phyloP scores from a whole-genome alignment of 2,888 invertebrate genomes.

The Leuctra nigra region DNA sequence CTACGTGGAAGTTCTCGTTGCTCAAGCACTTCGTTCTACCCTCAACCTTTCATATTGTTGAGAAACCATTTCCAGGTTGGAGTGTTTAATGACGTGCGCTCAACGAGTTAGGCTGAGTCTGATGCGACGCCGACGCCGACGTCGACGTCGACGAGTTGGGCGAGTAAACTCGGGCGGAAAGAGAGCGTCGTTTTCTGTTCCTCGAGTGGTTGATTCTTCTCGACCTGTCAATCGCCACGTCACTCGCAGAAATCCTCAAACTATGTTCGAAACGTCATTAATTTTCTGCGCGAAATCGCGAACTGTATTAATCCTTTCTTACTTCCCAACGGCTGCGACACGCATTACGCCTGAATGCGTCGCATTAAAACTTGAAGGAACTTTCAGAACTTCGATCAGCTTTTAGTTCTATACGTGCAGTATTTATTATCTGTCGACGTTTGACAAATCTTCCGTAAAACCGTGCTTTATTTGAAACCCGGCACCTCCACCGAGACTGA shows the following conservation, averaged over 20 bases:
- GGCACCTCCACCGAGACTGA: too few relatives aligned
- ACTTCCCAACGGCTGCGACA: too few relatives aligned
- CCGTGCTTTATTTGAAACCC: too few relatives aligned
- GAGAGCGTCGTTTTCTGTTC: background rate
- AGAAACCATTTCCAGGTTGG: constrained; percentile 2
- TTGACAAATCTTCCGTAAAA: too few relatives aligned
- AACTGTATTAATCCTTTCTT: background rate
- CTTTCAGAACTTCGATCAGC: too few relatives aligned
- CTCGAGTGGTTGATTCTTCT: background rate
- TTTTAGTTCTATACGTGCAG: too few relatives aligned
- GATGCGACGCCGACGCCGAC: background rate
- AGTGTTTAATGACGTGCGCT: constrained; percentile 15
- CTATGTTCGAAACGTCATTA: background rate
- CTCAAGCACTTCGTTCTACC: constrained; percentile 1
- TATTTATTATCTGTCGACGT: too few relatives aligned
- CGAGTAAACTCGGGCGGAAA: background rate
- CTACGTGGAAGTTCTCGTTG: background rate
- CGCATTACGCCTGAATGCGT: too few relatives aligned
- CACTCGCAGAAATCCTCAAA: background rate
- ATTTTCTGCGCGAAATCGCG: background rate
- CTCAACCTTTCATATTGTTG: background rate
- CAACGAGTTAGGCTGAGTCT: background rate
- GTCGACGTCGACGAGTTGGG: background rate
- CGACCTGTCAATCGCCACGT: constrained; percentile 4
- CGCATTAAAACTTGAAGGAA: too few relatives aligned